These are phyloP conservation scores for Platyscapa corneri DNA, from an alignment of 1,140 invertebrate genomes.

Conservation along the genomic window DNA sequence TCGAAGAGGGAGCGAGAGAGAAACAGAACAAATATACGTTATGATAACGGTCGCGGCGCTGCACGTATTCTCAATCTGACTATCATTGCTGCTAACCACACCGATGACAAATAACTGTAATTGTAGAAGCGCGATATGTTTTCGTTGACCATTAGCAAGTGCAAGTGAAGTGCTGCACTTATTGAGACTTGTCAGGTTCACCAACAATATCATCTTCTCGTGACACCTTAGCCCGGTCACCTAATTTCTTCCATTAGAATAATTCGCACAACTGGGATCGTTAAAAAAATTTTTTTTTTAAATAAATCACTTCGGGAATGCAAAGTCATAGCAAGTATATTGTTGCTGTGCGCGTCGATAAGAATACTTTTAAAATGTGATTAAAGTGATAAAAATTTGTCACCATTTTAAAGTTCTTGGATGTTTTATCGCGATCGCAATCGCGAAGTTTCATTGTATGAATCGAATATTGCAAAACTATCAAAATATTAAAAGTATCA, in stretches of 20 bases:
- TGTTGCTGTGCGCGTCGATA: too few relatives aligned
- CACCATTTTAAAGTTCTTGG: too few relatives aligned
- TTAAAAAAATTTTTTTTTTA: background rate
- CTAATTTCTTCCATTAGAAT: background rate
- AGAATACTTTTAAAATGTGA: too few relatives aligned
- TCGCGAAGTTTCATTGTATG: too few relatives aligned
- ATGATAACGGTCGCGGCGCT: constrained; percentile 12
- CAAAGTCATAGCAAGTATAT: too few relatives aligned
- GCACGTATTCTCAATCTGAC: constrained; percentile 38
- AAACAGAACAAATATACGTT: background rate
- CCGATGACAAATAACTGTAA: constrained; percentile 46
- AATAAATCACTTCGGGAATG: background rate
- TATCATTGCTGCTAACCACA: constrained; percentile 45
- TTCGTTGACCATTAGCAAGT: constrained; percentile 20
- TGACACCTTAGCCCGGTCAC: background rate
- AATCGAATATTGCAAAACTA: too few relatives aligned
- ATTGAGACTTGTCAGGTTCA: background rate
- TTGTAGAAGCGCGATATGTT: constrained; percentile 27
- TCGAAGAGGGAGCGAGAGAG: background rate
- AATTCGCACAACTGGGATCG: background rate
- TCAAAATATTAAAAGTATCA: too few relatives aligned
- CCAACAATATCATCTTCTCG: background rate
- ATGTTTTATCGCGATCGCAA: too few relatives aligned
- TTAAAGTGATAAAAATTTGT: too few relatives aligned
- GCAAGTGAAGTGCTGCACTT: constrained; percentile 23